Base-by-base conservation (phyloP, 1,140 invertebrate genomes). In the Cyclargus thomasi region DNA sequence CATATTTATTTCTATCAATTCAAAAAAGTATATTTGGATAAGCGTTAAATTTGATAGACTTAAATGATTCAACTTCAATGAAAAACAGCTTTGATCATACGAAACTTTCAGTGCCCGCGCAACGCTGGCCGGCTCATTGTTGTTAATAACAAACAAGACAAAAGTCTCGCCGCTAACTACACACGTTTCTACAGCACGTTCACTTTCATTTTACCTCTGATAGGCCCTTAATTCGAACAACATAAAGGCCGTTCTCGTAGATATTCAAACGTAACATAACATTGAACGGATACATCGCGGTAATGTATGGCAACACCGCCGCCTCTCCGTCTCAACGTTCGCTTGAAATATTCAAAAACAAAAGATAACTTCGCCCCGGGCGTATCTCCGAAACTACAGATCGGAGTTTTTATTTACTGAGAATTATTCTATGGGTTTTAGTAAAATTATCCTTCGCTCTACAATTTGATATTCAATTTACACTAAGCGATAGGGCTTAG, bases 111-210 rank as follows among this genome's bases (percentile, higher is more conserved):
- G 10, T 66, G 22, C 20, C 53, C 73, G 70, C 11, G 59, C 64
- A 63, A 7, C n/a, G 22, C 17, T 39, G 53, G 68, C 66, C 76
- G 74, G 75, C 77, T 77, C 75, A 78, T 82, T 83, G 82, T 81
- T 79, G 76, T 80, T 83, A 85, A 79, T 83, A 83, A 85, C 81
- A 85, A 85, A 85, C 83, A 85, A 85, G 81, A 79, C 80, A 82
- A 85, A 80, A 80, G 76, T 74, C 73, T 70, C 74, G 68, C 75
- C 80, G 79, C 79, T 86, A 81, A 84, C 79, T 79, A 77, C 77
- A 77, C 78, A 75, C 77, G 71, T 75, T 78, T 76, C 70, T 73
- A 72, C 67, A 72, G 64, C 69, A 74, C 72, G 69, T 67, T 17
- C 20, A 55, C 22, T n/a, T 21, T 67, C 67, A 55, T 66, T 72